Evolutionary conservation across 2,888 invertebrate species (phyloP).

Genomic region (Drosophila meridionalis): DNA sequence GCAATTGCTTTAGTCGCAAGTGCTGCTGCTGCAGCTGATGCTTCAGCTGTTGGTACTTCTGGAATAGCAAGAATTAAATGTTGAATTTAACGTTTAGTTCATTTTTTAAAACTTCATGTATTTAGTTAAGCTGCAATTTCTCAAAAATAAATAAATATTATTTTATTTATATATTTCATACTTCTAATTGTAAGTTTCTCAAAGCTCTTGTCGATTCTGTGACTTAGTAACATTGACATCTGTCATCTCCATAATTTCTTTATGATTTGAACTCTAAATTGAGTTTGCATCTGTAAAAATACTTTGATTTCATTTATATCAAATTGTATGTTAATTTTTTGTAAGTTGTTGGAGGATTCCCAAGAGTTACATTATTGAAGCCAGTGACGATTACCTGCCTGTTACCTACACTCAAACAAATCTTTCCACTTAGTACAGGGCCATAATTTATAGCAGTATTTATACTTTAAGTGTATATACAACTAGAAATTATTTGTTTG

Average conservation of each 20-base stretch:
- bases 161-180: too few species aligned
- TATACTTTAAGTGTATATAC: not conserved
- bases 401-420: not conserved
- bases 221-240: too few species aligned
- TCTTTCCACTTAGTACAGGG: not conserved
- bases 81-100: not conserved
- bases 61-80: not conserved
- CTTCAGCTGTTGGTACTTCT: slow-evolving; percentile 33
- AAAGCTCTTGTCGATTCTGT: too few species aligned
- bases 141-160: too few species aligned
- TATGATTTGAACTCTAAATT: not conserved
- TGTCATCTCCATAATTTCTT: too few species aligned
- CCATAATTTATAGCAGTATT: not conserved
- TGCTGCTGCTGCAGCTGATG: not conserved
- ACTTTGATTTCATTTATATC: not conserved
- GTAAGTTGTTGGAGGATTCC: not conserved
- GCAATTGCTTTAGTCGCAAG: slow-evolving; percentile 45
- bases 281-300: not conserved
- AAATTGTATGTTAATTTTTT: not conserved
- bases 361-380: not conserved
- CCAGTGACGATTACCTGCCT: not conserved
- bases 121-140: too few species aligned
- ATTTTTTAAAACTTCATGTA: not conserved
- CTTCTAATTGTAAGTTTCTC: too few species aligned
- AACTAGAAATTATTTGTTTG: not conserved